Percentiles rank a stretch among this genome's conserved stretches.
Evolutionary conservation across 2,888 invertebrate genomes (phyloP).

Genomic region (Agelastica alni): DNA sequence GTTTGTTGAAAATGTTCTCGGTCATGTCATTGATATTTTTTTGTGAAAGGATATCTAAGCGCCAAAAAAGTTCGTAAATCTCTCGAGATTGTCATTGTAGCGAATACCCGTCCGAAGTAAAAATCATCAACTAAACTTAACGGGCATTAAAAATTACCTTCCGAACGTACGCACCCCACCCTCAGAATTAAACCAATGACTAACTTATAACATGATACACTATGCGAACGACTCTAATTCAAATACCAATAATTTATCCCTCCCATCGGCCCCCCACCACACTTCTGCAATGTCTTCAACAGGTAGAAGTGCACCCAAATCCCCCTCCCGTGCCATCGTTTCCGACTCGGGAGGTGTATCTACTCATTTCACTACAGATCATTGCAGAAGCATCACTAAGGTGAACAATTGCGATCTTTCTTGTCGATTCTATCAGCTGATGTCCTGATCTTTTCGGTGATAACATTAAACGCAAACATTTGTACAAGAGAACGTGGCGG

Average conservation of each 20-base stretch:
- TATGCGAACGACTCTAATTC: conserved; percentile 54
- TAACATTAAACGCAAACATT: conserved; percentile 45
- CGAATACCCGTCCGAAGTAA: too few relatives aligned
- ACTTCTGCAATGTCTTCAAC: conserved; percentile 46
- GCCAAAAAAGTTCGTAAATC: too few relatives aligned
- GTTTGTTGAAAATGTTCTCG: too few relatives aligned
- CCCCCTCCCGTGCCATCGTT: conserved; percentile 49
- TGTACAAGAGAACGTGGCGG: conserved; percentile 36
- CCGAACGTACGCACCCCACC: conserved; percentile 43
- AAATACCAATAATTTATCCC: conserved; percentile 56
- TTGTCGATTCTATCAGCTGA: conserved; percentile 32
- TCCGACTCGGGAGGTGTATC: conserved; percentile 52
- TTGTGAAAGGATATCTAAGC: conserved; percentile 5
- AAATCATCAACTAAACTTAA: conserved; percentile 28
- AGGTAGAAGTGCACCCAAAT: conserved; percentile 45
- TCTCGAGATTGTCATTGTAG: too few relatives aligned
- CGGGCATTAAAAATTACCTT: conserved; percentile 37
- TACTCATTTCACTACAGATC: conserved; percentile 52
- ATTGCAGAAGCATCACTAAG: conserved; percentile 36
- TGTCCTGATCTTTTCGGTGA: too few relatives aligned
- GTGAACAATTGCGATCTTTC: conserved; percentile 12
- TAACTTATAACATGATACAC: conserved; percentile 52
- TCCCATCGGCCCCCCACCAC: conserved; percentile 43
- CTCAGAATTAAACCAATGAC: conserved; percentile 51
- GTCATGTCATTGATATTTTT: too few relatives aligned